Conservation (phyloP, 2,888 invertebrate genomes). For the Coleophora deauratella region DNA sequence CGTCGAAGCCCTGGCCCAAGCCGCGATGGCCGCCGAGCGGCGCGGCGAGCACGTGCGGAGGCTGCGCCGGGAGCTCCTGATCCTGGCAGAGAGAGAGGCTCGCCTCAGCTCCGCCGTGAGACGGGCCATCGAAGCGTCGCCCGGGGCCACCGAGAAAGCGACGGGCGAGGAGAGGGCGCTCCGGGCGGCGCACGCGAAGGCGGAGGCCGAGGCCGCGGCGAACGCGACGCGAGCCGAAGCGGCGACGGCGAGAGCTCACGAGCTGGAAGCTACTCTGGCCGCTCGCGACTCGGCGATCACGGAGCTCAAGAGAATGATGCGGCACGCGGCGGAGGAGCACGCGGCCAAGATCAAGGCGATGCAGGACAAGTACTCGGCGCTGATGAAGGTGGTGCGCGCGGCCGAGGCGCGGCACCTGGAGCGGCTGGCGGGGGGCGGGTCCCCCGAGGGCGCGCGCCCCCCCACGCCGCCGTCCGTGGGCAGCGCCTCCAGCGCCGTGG, state of each 20-base stretch:
- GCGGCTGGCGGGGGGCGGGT: conserved; percentile 50
- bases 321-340: conserved; percentile 74
- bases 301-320: conserved; percentile 58
- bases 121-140: conserved; percentile 13
- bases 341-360: conserved; percentile 72
- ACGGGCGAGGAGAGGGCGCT: conserved; percentile 64
- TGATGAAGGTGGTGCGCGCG: conserved; percentile 71
- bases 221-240: conserved; percentile 38
- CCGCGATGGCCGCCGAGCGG: conserved; percentile 46
- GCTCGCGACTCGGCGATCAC: conserved; percentile 59
- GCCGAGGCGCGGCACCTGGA: conserved; percentile 71
- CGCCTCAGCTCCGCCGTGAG: conserved; percentile 28
- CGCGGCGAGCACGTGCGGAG: conserved; percentile 57
- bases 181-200: conserved; percentile 47
- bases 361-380: conserved; percentile 74
- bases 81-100: conserved; percentile 55
- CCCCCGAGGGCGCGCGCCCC: conserved; percentile 15
- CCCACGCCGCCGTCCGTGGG: conserved; percentile 52
- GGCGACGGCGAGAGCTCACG: conserved; percentile 51
- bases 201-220: conserved; percentile 57
- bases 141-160: conserved; percentile 25
- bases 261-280: conserved; percentile 60
- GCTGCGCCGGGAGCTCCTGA: conserved; percentile 56
- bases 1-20: conserved; percentile 48
- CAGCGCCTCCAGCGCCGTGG: conserved; percentile 27